Evolutionary conservation across 2,888 invertebrate genomes (phyloP).

Genomic region (Dynastes maya): DNA sequence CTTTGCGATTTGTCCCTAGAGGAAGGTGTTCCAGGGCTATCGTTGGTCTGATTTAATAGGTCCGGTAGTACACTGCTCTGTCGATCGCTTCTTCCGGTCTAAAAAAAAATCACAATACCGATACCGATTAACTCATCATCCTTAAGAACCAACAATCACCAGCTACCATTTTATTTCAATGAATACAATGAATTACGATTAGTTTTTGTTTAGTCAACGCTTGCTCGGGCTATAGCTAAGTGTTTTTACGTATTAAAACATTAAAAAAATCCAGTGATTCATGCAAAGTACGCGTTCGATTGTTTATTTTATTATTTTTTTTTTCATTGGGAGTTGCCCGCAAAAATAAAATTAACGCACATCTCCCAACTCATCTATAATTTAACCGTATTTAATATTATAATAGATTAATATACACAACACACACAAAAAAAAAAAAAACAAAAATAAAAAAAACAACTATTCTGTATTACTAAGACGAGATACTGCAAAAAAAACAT

Average conservation of each 20-base stretch:
- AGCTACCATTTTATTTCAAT: not conserved
- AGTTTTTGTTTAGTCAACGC: not conserved
- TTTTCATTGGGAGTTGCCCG: too few relatives aligned
- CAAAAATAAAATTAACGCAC: too few relatives aligned
- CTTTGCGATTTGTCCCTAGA: constrained; percentile 94
- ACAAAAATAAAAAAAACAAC: constrained; percentile 3
- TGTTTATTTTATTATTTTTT: too few relatives aligned
- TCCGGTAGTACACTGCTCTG: constrained; percentile 96
- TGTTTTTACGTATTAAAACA: not conserved
- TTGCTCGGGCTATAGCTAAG: not conserved
- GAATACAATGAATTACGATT: constrained; percentile 13
- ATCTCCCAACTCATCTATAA: too few relatives aligned
- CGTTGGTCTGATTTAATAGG: constrained; percentile 90
- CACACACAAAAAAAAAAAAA: not conserved
- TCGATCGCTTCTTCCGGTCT: constrained; percentile 68
- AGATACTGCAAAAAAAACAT: constrained; percentile 53
- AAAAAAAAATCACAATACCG: constrained; percentile 34
- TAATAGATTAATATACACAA: not conserved
- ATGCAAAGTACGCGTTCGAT: too few relatives aligned
- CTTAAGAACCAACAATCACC: not conserved
- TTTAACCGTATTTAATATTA: not conserved
- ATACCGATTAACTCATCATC: not conserved
- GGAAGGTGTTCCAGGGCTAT: constrained; percentile 87
- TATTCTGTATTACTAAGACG: constrained; percentile 57
- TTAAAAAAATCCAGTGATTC: too few relatives aligned